Evolutionary conservation across 1,140 invertebrate species (phyloP).

Genomic region (Aphelenchoides fujianensis): DNA sequence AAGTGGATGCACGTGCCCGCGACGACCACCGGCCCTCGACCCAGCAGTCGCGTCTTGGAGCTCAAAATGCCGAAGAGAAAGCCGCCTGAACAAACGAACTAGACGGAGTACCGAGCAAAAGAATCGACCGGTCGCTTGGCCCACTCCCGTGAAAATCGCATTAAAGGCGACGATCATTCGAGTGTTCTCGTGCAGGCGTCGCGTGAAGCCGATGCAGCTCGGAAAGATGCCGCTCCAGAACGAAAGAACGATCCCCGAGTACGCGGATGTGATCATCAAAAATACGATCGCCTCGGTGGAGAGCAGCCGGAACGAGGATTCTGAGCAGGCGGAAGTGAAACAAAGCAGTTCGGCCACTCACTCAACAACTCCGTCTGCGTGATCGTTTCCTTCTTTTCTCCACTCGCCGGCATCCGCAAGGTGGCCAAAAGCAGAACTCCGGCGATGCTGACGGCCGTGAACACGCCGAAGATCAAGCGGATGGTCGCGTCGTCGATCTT

Average conservation of each 20-base stretch:
- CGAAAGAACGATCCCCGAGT: constrained; percentile 49
- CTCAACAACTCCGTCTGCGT: not conserved
- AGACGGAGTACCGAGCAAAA: constrained; percentile 11
- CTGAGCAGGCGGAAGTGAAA: constrained; percentile 6
- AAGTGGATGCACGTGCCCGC: constrained; percentile 84
- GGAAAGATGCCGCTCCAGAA: constrained; percentile 54
- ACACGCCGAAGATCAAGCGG: constrained; percentile 30
- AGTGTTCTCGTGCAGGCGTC: constrained; percentile 34
- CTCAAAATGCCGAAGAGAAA: constrained; percentile 84
- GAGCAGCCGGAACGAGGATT: not conserved
- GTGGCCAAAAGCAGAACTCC: constrained; percentile 7
- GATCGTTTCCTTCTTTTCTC: not conserved
- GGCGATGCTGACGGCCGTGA: constrained; percentile 26
- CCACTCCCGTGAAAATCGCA: constrained; percentile 45
- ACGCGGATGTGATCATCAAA: constrained; percentile 45
- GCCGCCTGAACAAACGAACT: constrained; percentile 69
- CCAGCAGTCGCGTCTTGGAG: constrained; percentile 75
- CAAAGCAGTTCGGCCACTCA: not conserved
- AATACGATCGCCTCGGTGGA: constrained; percentile 32
- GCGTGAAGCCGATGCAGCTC: constrained; percentile 45
- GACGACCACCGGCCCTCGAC: constrained; percentile 82
- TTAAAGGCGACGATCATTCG: constrained; percentile 51
- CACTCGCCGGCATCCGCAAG: constrained; percentile 15
- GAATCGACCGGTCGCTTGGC: constrained; percentile 39
- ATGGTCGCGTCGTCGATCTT: constrained; percentile 20